Percentiles rank a stretch among this genome's conserved stretches.
Conservation (phyloP, 2,888 invertebrate species). For the Agonum fuliginosum region DNA sequence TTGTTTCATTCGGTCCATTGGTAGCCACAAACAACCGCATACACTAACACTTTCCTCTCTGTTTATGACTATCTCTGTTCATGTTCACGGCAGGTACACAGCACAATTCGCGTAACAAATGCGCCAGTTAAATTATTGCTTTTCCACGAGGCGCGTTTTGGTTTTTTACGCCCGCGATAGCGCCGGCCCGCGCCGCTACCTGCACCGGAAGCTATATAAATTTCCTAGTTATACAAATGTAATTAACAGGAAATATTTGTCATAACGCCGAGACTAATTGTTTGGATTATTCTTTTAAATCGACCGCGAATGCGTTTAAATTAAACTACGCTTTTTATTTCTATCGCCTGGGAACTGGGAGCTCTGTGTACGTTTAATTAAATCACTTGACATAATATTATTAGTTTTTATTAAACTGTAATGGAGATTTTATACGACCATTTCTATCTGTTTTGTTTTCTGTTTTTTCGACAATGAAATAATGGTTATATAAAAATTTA, state of each 20-base stretch:
- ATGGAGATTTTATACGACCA: too few relatives aligned
- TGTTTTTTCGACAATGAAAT: too few relatives aligned
- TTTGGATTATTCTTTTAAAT: slow-evolving; percentile 42
- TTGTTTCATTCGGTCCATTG: not conserved
- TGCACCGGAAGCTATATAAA: slow-evolving; percentile 48
- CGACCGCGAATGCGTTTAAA: slow-evolving; percentile 34
- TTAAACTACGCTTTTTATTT: slow-evolving; percentile 28
- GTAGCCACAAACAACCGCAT: not conserved
- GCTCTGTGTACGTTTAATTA: not conserved
- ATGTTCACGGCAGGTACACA: slow-evolving; percentile 17
- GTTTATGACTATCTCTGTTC: not conserved
- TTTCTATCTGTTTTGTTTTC: too few relatives aligned
- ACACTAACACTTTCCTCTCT: not conserved
- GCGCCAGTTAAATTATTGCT: slow-evolving; percentile 28
- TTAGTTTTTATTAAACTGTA: slow-evolving; percentile 23
- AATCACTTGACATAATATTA: slow-evolving; percentile 24
- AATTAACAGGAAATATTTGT: slow-evolving; percentile 54
- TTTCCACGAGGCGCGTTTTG: slow-evolving; percentile 33
- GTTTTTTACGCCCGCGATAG: slow-evolving; percentile 28
- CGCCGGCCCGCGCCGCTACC: slow-evolving; percentile 10
- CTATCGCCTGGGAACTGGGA: not conserved
- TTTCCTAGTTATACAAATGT: slow-evolving; percentile 53
- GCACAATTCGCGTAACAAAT: slow-evolving; percentile 27
- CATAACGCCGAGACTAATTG: slow-evolving; percentile 48
- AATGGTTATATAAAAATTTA: too few relatives aligned